These are phyloP conservation scores for Drosophila sp. DNA, from an alignment of 1,140 invertebrate genomes.

Conservation along the genomic window DNA sequence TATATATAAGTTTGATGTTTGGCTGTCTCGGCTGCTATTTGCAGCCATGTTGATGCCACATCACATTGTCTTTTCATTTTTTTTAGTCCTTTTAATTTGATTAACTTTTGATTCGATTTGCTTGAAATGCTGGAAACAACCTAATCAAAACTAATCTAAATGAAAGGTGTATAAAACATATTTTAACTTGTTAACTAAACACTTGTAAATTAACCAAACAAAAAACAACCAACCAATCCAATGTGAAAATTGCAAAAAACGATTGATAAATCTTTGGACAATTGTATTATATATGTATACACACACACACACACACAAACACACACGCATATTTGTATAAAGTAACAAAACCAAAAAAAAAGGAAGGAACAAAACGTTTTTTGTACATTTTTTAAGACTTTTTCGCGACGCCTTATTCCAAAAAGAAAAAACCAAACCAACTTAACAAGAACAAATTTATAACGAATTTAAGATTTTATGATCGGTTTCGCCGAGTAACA, in stretches of 20 bases:
- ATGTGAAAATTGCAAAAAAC: background rate
- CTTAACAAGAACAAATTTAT: conserved; percentile 54
- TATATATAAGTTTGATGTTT: conserved; percentile 1
- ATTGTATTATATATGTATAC: conserved; percentile 52
- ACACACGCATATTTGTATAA: conserved; percentile 50
- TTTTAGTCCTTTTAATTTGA: background rate
- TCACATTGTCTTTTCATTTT: background rate
- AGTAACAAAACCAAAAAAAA: conserved; percentile 47
- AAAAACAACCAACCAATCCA: conserved; percentile 25
- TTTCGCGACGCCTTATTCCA: conserved; percentile 71
- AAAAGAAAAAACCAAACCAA: conserved; percentile 47
- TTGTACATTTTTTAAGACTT: conserved; percentile 74
- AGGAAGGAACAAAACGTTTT: conserved; percentile 24
- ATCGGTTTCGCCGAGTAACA: conserved; percentile 56
- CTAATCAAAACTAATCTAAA: conserved; percentile 3
- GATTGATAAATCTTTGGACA: background rate
- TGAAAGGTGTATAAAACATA: conserved; percentile 51
- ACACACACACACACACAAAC: conserved; percentile 28
- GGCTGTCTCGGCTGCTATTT: background rate
- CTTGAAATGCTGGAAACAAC: conserved; percentile 56
- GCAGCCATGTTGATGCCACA: conserved; percentile 8
- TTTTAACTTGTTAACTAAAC: conserved; percentile 55
- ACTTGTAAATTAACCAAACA: conserved; percentile 69
- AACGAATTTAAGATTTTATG: conserved; percentile 57
- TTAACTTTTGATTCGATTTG: conserved; percentile 29